Evolutionary conservation across 37 sponge, comb jelly and placozoan genomes (phyloP), one percentile per base, ranked within the genome.

Genomic region (Cladorhizidae sp.): DNA sequence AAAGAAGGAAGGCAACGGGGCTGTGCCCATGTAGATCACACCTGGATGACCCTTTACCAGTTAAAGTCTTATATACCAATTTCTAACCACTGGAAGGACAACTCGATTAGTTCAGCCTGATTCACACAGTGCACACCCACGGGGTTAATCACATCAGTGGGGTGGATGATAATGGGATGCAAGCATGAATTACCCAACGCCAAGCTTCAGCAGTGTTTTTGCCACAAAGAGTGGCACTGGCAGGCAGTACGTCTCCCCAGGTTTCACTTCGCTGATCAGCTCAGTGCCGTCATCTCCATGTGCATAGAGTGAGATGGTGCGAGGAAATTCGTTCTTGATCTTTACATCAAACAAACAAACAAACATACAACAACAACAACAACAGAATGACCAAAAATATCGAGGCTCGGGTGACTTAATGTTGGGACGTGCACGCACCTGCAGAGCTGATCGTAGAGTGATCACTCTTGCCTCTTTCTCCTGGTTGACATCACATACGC

Each of bases 381-480:
- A 9, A 45, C 5, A 9, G 9, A 45, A 45, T 45, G 9, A n/a
- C n/a, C n/a, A n/a, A n/a, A n/a, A n/a, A n/a, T n/a, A n/a, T n/a
- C n/a, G n/a, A n/a, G n/a, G n/a, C n/a, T n/a, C n/a, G n/a, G n/a
- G n/a, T n/a, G n/a, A n/a, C n/a, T n/a, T n/a, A 45, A 45, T 45
- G 49, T 9, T 45, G 49, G 9, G 49, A 45, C 9, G 49, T 45
- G 49, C 49, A 12, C 49, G 8, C 32, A 65, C 67, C 67, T 65
- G 67, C 3, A 65, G 32, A 65, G 67, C 36, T 65, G 67, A 65
- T 65, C 67, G 32, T 28, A 65, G 20, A 5, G 67, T 65, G 36
- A 65, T 11, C 17, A 65, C 35, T 65, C 67, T 65, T 8, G 67
- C 31, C 12, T 36, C 67, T 14, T 31, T 7, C 17, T 35, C 35